phyloP scores from a whole-genome alignment of 2,797 vertebrate species.

The Mormyrus hasselquistii region DNA sequence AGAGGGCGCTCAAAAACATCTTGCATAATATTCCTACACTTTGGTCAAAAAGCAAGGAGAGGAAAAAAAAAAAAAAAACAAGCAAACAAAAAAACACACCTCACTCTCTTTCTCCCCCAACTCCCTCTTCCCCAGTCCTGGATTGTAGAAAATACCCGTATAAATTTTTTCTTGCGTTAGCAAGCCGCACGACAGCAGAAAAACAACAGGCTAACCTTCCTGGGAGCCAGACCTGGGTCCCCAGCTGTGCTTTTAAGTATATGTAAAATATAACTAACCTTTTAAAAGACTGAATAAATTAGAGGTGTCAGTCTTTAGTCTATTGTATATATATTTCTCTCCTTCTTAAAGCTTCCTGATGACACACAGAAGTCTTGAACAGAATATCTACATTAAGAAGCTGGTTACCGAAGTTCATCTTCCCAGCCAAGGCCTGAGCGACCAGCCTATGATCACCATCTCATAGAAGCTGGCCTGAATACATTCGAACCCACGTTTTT shows the following conservation, averaged over 20 bases:
- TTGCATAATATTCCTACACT: slow-evolving; percentile 60
- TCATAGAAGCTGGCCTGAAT: neutral
- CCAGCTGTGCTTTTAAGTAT: neutral
- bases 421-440: neutral
- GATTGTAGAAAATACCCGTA: slow-evolving; percentile 70
- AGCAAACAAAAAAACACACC: slow-evolving; percentile 29
- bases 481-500: neutral
- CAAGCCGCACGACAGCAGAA: slow-evolving; percentile 37
- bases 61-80: slow-evolving; percentile 37
- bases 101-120: slow-evolving; percentile 42
- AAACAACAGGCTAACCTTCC: slow-evolving; percentile 25
- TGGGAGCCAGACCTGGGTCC: neutral
- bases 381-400: neutral
- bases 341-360: neutral
- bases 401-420: neutral
- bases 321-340: neutral
- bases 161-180: slow-evolving; percentile 32
- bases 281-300: slow-evolving; percentile 20
- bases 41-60: slow-evolving; percentile 54
- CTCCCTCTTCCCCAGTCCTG: slow-evolving; percentile 54
- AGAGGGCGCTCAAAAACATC: slow-evolving; percentile 44
- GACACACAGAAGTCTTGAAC: neutral
- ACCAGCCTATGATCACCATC: neutral
- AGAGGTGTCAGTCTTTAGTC: neutral
- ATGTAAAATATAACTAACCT: slow-evolving; percentile 19